A percentile compares a stretch with the other conserved stretches of the same genome.
phyloP scores from a whole-genome alignment of 2,888 invertebrate species.

The Cyclophora albipunctata region DNA sequence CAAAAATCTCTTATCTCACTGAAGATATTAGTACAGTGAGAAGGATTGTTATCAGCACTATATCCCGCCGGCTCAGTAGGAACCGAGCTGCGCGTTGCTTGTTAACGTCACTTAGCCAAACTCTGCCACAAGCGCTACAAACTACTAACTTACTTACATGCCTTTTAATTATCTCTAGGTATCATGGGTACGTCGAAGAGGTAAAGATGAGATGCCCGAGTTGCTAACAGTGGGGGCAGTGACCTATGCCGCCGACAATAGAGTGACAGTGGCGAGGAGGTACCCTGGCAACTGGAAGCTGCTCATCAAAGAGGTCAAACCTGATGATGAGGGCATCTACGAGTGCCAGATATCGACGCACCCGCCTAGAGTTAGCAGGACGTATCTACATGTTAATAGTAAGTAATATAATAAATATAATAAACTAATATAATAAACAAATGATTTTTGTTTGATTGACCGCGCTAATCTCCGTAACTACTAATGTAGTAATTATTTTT shows the following conservation, averaged over 20 bases:
- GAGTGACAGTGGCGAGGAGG: conserved; percentile 78
- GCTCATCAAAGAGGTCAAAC: conserved; percentile 79
- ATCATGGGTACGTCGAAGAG: conserved; percentile 82
- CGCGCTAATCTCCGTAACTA: too few relatives aligned
- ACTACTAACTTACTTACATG: too few relatives aligned
- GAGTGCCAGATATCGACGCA: conserved; percentile 84
- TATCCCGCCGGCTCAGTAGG: too few relatives aligned
- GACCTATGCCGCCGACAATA: conserved; percentile 80
- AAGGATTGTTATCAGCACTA: too few relatives aligned
- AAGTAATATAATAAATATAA: conserved; percentile 27
- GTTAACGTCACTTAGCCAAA: too few relatives aligned
- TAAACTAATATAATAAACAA: background rate
- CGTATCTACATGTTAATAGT: conserved; percentile 81
- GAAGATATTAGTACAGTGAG: too few relatives aligned
- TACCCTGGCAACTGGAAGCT: conserved; percentile 79
- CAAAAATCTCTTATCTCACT: too few relatives aligned
- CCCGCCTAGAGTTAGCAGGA: conserved; percentile 80
- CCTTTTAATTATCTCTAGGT: conserved; percentile 46
- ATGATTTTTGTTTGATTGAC: too few relatives aligned
- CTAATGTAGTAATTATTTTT: too few relatives aligned
- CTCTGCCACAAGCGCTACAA: too few relatives aligned
- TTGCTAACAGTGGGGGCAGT: conserved; percentile 80
- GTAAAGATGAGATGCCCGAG: conserved; percentile 77
- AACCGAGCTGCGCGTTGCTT: too few relatives aligned
- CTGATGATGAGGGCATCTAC: conserved; percentile 80